Conservation (phyloP, 2,797 vertebrate genomes). For the Iguana delicatissima region DNA sequence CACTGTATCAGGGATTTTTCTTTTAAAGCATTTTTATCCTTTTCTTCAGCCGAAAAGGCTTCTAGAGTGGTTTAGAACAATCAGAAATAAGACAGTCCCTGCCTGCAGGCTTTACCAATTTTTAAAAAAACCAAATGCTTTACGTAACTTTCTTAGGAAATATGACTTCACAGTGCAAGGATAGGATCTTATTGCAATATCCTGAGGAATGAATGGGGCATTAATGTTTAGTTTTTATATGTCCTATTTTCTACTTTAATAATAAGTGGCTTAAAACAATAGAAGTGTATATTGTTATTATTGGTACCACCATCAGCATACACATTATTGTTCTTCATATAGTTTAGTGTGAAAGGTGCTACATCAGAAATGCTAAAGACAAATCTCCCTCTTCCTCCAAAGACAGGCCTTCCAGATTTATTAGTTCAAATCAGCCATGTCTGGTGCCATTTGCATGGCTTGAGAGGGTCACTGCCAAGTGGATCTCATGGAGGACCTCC, state of each 20-base stretch:
- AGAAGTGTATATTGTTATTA: neutral
- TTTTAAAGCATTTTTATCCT: neutral
- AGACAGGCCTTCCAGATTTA: neutral
- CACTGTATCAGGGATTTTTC: neutral
- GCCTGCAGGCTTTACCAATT: neutral
- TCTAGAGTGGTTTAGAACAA: neutral
- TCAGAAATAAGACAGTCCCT: neutral
- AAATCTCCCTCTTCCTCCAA: no score
- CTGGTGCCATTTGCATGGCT: neutral
- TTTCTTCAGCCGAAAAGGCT: neutral
- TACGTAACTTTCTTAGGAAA: neutral
- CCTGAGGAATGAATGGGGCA: neutral
- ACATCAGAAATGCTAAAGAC: neutral
- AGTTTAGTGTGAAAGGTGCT: neutral
- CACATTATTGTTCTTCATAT: neutral
- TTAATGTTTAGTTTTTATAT: neutral
- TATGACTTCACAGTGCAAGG: neutral
- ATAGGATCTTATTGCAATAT: neutral
- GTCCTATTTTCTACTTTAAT: neutral
- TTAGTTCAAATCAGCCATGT: neutral
- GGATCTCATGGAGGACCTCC: neutral
- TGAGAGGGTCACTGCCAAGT: neutral
- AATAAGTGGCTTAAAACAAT: neutral
- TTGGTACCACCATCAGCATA: neutral
- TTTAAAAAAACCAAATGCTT: neutral